A percentile compares a stretch with the other conserved stretches of the same genome.
phyloP scores from a whole-genome alignment of 2,888 invertebrate genomes.

The Sarcophaga caerulescens region DNA sequence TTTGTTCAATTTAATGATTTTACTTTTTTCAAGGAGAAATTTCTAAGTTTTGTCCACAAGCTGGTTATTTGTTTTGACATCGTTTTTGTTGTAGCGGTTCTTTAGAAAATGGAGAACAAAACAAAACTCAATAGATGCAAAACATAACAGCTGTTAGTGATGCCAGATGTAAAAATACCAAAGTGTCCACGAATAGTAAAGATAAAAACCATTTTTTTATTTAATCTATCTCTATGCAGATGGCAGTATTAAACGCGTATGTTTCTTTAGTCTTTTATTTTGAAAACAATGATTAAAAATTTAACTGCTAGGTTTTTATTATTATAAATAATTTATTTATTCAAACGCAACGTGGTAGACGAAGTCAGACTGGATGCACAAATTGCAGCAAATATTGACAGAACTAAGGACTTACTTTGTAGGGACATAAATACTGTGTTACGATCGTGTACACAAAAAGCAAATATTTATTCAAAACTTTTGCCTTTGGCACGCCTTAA shows the following conservation, averaged over 20 bases:
- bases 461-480: no score
- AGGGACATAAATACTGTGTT: no score
- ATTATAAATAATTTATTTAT: no score
- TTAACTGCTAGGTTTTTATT: no score
- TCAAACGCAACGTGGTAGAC: no score
- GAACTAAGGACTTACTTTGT: no score
- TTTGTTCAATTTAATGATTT: background rate
- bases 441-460: no score
- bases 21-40: slow-evolving; percentile 24
- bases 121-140: background rate
- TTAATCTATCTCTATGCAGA: background rate
- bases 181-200: background rate
- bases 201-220: background rate
- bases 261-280: slow-evolving; percentile 6
- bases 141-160: slow-evolving; percentile 37
- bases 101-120: slow-evolving; percentile 10
- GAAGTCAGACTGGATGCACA: no score
- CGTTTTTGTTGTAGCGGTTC: slow-evolving; percentile 21
- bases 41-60: slow-evolving; percentile 34
- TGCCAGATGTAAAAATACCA: background rate
- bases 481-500: no score
- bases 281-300: background rate
- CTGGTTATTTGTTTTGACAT: slow-evolving; percentile 57
- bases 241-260: background rate
- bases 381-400: no score